phyloP scores from a whole-genome alignment of 2,888 invertebrate genomes.

The Eupithecia tripunctaria region DNA sequence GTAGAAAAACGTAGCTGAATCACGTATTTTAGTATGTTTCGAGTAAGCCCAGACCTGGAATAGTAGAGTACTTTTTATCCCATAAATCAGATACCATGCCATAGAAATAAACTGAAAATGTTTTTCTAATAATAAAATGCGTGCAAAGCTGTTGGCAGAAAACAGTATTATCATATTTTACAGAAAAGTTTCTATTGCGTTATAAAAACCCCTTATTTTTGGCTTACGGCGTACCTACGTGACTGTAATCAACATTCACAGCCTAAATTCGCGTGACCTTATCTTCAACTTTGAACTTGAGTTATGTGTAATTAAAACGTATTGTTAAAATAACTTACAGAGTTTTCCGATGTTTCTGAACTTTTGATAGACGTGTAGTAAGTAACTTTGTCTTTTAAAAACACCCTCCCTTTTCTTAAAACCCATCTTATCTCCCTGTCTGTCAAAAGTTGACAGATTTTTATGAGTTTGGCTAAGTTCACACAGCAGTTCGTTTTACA shows the following conservation, averaged over 20 bases:
- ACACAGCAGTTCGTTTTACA: no score
- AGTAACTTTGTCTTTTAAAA: neutral
- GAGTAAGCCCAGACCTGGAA: neutral
- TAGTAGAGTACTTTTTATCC: neutral
- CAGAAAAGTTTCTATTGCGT: slow-evolving; percentile 1
- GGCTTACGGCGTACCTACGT: neutral
- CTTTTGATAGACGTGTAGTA: neutral
- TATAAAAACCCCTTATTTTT: slow-evolving; percentile 2
- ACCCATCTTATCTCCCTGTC: no score
- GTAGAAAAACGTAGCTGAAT: neutral
- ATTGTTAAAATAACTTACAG: neutral
- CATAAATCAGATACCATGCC: neutral
- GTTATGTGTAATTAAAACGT: neutral
- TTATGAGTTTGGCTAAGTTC: no score
- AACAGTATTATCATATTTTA: neutral
- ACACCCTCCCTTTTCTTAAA: neutral
- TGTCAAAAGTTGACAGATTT: no score
- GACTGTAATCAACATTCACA: slow-evolving; percentile 8
- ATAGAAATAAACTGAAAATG: neutral
- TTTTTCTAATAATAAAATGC: neutral
- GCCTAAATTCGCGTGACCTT: slow-evolving; percentile 10
- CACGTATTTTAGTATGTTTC: neutral
- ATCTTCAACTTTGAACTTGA: slow-evolving; percentile 9
- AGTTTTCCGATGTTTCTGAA: neutral
- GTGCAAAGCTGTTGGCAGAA: neutral